Base-by-base conservation (phyloP, 2,113 vertebrate species). In the Arothron firmamentum region DNA sequence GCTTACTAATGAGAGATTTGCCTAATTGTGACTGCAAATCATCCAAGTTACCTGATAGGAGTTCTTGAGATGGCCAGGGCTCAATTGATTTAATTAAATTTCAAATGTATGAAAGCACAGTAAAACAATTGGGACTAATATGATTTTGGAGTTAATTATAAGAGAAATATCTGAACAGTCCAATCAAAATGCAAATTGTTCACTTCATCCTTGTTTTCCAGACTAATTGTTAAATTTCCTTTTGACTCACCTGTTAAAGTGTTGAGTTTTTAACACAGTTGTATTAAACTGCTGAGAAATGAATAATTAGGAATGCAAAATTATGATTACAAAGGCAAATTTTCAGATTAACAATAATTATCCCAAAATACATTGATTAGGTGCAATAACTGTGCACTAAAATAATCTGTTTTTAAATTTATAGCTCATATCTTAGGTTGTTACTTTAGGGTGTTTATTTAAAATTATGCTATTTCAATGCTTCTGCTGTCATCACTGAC, bases 21-120 rank as follows among this genome's bases (percentile, higher is more conserved):
- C 59, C 53, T 78, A 80, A 84, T 85, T 87, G 84, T 70, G 83
- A 86, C 87, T 83, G 84, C 75, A 78, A 87, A 89, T 86, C 76
- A 76, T 52, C 64, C 74, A 75, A 78, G 79, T 84, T 80, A 84
- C 75, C 81, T 74, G 72, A 82, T 82, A 85, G 77, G 68, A 78
- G 59, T 79, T 82, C 52, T 41, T 46, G 34, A 82, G 70, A 76
- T 76, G 83, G 67, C 54, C 0, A n/a, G 65, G 62, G 77, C 59
- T 63, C 52, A 47, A 56, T 62, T 69, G 63, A 85, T 80, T 81
- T 52, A 80, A 86, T 88, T 83, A 69, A 83, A 82, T 82, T 74
- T 31, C 69, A 80, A 49, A 23, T 66, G 63, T 70, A 72, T 59
- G 62, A 63, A 67, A 76, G 67, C 72, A 78, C 73, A 84, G 52